These are phyloP conservation scores for Ommatoiulus sabulosus DNA, from an alignment of 2,888 invertebrate species.

Conservation along the genomic window DNA sequence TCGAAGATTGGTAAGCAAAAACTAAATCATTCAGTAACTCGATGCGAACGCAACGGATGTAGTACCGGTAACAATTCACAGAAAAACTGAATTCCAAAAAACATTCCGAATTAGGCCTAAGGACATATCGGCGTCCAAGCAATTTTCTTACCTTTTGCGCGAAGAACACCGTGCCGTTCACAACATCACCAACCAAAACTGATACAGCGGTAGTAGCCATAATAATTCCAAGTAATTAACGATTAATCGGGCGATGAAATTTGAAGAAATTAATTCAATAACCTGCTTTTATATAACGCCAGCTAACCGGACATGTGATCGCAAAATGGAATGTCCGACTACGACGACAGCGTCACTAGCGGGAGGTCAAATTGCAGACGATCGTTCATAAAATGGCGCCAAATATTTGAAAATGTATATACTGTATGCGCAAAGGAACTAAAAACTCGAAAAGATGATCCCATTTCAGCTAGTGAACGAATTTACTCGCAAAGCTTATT, in stretches of 20 bases:
- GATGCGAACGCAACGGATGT: too few species aligned
- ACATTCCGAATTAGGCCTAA: not conserved
- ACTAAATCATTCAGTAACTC: too few species aligned
- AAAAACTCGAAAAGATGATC: too few species aligned
- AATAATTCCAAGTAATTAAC: not conserved
- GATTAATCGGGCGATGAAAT: not conserved
- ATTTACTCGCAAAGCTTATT: too few species aligned
- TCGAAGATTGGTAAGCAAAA: too few species aligned
- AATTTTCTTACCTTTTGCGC: constrained; percentile 47
- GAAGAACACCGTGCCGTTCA: constrained; percentile 38
- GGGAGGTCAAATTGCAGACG: not conserved
- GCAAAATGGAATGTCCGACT: not conserved
- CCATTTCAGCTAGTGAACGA: too few species aligned
- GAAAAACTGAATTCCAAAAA: not conserved
- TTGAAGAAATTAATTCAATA: not conserved
- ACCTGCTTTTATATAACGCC: not conserved
- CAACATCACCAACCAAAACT: constrained; percentile 52
- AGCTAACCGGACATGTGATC: not conserved
- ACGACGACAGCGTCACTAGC: not conserved
- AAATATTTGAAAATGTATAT: not conserved
- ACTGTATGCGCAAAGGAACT: too few species aligned
- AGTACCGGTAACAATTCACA: too few species aligned
- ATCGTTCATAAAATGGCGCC: not conserved
- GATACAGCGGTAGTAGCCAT: constrained; percentile 53
- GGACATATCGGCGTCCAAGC: not conserved